These are phyloP conservation scores for Carduelis carduelis DNA, from an alignment of 2,797 vertebrate species.

Conservation along the genomic window DNA sequence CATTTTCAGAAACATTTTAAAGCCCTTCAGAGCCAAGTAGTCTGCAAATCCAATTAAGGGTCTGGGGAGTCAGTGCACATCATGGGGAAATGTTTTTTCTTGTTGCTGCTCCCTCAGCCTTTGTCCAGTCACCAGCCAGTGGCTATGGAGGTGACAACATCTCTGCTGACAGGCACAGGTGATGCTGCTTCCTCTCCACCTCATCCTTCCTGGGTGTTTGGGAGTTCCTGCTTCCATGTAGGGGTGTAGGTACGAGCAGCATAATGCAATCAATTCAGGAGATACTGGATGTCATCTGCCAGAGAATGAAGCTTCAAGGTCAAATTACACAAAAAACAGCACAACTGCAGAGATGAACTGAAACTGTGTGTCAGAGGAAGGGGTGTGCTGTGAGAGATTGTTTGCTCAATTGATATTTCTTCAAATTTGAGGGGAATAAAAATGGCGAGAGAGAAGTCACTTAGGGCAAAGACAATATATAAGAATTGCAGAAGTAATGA, in stretches of 20 bases:
- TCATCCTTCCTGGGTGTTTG: not conserved
- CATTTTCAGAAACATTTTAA: not conserved
- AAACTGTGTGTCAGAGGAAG: not conserved
- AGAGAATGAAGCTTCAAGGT: not conserved
- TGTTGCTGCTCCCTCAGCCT: not conserved
- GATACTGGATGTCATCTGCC: accelerated
- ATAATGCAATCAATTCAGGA: not conserved
- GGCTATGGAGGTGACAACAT: not conserved
- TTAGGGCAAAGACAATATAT: not conserved
- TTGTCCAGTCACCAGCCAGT: not conserved
- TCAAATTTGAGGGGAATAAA: not conserved
- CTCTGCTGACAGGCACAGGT: not conserved
- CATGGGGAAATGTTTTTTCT: not conserved
- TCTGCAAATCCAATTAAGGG: not conserved
- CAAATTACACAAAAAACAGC: not conserved
- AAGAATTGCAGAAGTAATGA: not conserved
- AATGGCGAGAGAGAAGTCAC: not conserved
- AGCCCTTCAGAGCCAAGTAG: not conserved
- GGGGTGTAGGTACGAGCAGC: not conserved
- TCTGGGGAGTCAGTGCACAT: not conserved
- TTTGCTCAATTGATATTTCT: not conserved
- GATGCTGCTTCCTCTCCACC: not conserved
- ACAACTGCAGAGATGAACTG: not conserved
- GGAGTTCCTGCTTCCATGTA: not conserved
- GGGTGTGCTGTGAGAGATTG: not conserved